A percentile compares a stretch with the other conserved stretches of the same genome.
Evolutionary conservation across 2,888 invertebrate species (phyloP).

Genomic region (Urechis unicinctus): DNA sequence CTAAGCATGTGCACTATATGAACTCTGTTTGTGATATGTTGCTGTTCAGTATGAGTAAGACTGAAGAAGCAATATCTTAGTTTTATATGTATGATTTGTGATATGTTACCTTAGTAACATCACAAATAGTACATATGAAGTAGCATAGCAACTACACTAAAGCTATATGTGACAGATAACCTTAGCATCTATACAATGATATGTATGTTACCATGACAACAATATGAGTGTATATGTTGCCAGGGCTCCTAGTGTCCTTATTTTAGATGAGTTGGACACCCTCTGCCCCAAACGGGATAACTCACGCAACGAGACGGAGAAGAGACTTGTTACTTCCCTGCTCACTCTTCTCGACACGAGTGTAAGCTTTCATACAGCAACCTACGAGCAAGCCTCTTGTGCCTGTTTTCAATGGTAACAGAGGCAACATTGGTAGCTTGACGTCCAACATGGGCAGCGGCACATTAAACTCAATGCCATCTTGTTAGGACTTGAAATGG

Average conservation of each 20-base stretch:
- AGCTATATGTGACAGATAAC: constrained; percentile 5
- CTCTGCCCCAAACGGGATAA: constrained; percentile 58
- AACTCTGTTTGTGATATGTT: neutral
- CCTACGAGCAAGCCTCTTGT: neutral
- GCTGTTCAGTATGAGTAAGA: too few species aligned
- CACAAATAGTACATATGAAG: too few species aligned
- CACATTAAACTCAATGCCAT: too few species aligned
- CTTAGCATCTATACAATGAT: too few species aligned
- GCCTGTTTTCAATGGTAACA: neutral
- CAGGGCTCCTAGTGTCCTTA: constrained; percentile 69
- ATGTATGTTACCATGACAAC: too few species aligned
- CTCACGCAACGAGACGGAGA: constrained; percentile 59
- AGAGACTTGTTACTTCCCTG: constrained; percentile 66
- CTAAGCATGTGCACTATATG: neutral
- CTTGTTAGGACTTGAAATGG: too few species aligned
- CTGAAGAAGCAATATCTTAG: too few species aligned
- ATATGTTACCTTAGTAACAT: too few species aligned
- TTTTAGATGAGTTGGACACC: constrained; percentile 80
- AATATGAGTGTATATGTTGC: too few species aligned
- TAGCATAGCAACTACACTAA: neutral
- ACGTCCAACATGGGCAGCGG: neutral
- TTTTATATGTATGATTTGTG: too few species aligned
- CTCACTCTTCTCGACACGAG: constrained; percentile 61
- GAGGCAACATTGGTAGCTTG: neutral
- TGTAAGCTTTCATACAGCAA: neutral